Evolutionary conservation across 2,888 invertebrate species (phyloP).

Genomic region (Lissocephala sabroskyi): DNA sequence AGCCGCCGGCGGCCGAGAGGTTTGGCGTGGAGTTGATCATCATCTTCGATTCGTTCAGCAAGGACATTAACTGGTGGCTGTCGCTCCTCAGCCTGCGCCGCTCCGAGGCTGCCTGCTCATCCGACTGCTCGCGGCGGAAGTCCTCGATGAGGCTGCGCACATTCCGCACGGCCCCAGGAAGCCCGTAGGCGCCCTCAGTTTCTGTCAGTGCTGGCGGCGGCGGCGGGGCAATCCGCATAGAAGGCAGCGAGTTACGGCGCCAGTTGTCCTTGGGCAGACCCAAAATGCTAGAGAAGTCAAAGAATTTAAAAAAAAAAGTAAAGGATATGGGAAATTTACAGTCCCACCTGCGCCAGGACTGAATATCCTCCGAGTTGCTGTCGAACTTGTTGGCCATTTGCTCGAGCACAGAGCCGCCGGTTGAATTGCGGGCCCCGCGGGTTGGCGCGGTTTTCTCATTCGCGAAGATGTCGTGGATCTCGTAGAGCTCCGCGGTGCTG

Average conservation of each 20-base stretch:
- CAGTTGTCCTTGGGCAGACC: slow-evolving; percentile 22
- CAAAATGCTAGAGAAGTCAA: slow-evolving; percentile 18
- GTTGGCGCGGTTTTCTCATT: slow-evolving; percentile 23
- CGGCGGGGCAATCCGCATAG: background rate
- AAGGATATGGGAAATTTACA: background rate
- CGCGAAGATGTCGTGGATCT: slow-evolving; percentile 28
- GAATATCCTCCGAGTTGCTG: slow-evolving; percentile 21
- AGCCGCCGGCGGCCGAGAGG: slow-evolving; percentile 9
- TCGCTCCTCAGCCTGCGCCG: too few relatives aligned
- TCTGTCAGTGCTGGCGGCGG: slow-evolving; percentile 38
- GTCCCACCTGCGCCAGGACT: slow-evolving; percentile 25
- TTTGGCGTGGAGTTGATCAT: slow-evolving; percentile 23
- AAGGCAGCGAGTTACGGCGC: too few relatives aligned
- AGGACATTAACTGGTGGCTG: background rate
- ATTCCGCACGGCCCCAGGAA: slow-evolving; percentile 85
- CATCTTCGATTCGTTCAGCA: slow-evolving; percentile 27
- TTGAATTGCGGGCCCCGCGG: too few relatives aligned
- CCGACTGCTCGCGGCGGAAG: slow-evolving; percentile 83
- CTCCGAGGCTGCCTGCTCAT: slow-evolving; percentile 80
- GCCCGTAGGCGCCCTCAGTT: slow-evolving; percentile 71
- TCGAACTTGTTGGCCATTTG: slow-evolving; percentile 26
- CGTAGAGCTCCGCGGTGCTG: slow-evolving; percentile 30
- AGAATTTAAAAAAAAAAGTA: too few relatives aligned
- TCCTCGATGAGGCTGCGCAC: slow-evolving; percentile 88
- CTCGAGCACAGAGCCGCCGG: too few relatives aligned